Conservation (phyloP, 2,888 invertebrate genomes). For the Chrysodeixis includens region DNA sequence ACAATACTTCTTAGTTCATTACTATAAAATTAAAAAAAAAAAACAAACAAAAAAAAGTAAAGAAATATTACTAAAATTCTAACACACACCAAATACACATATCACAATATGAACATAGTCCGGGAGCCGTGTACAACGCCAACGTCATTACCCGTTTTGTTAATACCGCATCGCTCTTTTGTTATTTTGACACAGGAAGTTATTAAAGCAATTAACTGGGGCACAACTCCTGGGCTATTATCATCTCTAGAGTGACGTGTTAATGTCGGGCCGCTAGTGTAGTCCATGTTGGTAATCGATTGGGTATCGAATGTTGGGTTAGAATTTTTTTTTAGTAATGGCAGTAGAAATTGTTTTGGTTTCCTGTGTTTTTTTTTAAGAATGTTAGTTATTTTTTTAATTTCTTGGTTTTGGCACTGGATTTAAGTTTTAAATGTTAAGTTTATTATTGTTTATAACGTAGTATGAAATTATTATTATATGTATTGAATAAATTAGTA, state of each 20-base stretch:
- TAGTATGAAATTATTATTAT: too few species aligned
- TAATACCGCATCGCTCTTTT: conserved; percentile 86
- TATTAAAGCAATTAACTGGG: conserved; percentile 89
- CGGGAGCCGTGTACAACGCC: conserved; percentile 71
- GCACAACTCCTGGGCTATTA: conserved; percentile 87
- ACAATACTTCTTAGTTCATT: background rate
- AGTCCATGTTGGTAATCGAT: conserved; percentile 35
- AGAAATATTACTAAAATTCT: conserved; percentile 11
- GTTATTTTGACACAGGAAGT: conserved; percentile 90
- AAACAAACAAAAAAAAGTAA: background rate
- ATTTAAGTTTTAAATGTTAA: too few species aligned
- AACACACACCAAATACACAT: conserved; percentile 51
- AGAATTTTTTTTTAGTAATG: background rate
- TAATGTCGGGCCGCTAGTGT: conserved; percentile 80
- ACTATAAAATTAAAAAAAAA: background rate
- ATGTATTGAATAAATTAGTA: too few species aligned
- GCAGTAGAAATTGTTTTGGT: background rate
- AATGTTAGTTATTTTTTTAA: too few species aligned
- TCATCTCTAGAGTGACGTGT: conserved; percentile 88
- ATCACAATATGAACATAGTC: conserved; percentile 69
- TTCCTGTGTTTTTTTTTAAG: background rate
- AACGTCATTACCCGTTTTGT: conserved; percentile 81
- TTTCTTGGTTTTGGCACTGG: too few species aligned
- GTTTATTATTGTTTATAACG: too few species aligned
- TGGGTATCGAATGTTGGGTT: conserved; percentile 24